phyloP scores from a whole-genome alignment of 2,797 vertebrate species.

The Acanthornis magna region DNA sequence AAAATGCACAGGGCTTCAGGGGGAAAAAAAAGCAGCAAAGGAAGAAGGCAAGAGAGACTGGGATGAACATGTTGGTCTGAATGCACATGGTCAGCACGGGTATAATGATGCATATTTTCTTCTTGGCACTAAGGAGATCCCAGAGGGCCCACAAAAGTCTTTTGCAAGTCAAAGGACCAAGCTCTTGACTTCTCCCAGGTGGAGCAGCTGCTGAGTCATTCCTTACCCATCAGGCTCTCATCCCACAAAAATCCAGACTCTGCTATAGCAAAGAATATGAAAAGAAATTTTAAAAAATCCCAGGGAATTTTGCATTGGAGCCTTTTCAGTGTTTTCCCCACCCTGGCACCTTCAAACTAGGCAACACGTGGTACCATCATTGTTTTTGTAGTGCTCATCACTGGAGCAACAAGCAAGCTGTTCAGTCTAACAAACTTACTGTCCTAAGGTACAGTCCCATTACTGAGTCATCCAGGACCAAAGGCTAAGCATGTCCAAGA shows the following conservation, averaged over 20 bases:
- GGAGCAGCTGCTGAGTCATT: neutral
- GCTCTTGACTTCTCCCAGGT: neutral
- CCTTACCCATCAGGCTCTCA: neutral
- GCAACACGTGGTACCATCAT: fast-evolving
- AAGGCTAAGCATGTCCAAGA: neutral
- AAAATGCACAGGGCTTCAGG: neutral
- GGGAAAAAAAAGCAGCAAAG: neutral
- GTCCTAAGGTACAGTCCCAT: neutral
- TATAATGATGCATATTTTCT: neutral
- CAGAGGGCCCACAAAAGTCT: neutral
- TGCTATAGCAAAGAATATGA: neutral
- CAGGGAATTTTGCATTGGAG: neutral
- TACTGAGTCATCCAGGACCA: neutral
- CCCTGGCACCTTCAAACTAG: neutral
- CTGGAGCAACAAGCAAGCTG: neutral
- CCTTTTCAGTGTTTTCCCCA: neutral
- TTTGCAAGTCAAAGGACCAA: neutral
- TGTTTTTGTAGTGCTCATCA: neutral
- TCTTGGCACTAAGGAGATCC: neutral
- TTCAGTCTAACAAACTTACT: neutral
- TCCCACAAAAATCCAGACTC: neutral
- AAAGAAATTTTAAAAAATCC: neutral
- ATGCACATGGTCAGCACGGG: neutral
- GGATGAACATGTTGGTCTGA: neutral
- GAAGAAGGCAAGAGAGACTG: neutral